Conservation (phyloP, 2,888 invertebrate genomes). For the Horisme vitalbata region DNA sequence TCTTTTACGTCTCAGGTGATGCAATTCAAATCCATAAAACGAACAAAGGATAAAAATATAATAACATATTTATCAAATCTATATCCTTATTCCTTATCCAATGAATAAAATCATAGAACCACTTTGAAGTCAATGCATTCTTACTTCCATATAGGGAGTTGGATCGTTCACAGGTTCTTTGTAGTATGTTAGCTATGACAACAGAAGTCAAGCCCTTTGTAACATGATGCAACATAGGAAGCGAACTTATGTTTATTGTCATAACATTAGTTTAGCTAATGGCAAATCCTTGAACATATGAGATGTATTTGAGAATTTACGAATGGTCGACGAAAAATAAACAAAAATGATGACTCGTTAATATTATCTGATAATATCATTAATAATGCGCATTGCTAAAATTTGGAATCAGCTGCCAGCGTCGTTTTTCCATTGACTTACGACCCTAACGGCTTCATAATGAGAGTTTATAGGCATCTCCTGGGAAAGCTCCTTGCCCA, state of each 20-base stretch:
- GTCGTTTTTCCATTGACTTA: too few species aligned
- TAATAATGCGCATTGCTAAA: too few species aligned
- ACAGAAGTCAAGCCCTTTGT: constrained; percentile 24
- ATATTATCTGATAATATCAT: too few species aligned
- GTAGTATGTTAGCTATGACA: constrained; percentile 19
- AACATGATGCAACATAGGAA: constrained; percentile 43
- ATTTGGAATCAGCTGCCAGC: too few species aligned
- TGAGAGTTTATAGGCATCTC: too few species aligned
- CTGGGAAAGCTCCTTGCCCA: too few species aligned
- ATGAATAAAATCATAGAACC: constrained; percentile 21
- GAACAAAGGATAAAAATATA: constrained; percentile 13
- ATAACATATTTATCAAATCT: constrained; percentile 17
- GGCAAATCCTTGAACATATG: too few species aligned
- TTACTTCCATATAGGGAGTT: constrained; percentile 14
- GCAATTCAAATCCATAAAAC: constrained; percentile 11
- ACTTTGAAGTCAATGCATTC: constrained; percentile 25
- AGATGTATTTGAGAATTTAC: constrained; percentile 2
- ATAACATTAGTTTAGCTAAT: constrained; percentile 25
- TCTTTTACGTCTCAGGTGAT: not conserved
- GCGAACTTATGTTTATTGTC: constrained; percentile 18
- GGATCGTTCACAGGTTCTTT: constrained; percentile 11
- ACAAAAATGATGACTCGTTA: too few species aligned
- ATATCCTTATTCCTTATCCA: constrained; percentile 15
- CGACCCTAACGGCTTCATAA: too few species aligned
- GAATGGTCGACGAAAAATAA: not conserved